Conservation (phyloP, 1,140 invertebrate species). For the Formica exsecta region DNA sequence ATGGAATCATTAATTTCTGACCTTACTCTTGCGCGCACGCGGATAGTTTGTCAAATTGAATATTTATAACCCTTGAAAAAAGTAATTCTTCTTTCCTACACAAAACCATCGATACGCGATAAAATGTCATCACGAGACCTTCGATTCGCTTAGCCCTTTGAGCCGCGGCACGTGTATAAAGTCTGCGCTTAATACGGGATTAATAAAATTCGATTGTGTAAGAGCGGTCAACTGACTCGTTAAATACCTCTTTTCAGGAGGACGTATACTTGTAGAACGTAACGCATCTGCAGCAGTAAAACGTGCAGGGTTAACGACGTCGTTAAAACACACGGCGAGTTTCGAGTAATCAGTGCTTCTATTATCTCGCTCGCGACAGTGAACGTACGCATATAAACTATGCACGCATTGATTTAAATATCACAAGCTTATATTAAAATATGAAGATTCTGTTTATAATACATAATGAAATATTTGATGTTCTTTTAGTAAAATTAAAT, state of each 20-base stretch:
- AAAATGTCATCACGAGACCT: neutral
- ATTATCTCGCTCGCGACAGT: constrained; percentile 36
- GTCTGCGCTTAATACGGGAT: neutral
- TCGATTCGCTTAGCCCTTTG: neutral
- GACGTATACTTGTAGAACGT: constrained; percentile 1
- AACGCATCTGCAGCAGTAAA: constrained; percentile 32
- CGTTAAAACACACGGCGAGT: constrained; percentile 44
- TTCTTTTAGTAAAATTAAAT: neutral
- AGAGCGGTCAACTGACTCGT: constrained; percentile 37
- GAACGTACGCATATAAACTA: neutral
- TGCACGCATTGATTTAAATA: neutral
- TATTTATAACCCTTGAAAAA: neutral
- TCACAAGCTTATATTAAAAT: neutral
- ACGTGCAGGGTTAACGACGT: constrained; percentile 51
- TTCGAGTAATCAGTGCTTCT: constrained; percentile 36
- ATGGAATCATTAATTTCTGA: neutral
- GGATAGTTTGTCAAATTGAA: neutral
- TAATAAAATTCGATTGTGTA: constrained; percentile 18
- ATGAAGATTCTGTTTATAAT: neutral
- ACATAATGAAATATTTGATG: no score
- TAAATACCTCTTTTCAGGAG: constrained; percentile 7
- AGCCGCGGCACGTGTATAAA: neutral
- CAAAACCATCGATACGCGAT: neutral
- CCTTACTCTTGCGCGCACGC: neutral
- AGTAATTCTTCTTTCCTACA: neutral